Percentiles rank a stretch among this genome's conserved stretches.
Evolutionary conservation across 2,888 invertebrate species (phyloP).

Genomic region (Limnephilus marmoratus): DNA sequence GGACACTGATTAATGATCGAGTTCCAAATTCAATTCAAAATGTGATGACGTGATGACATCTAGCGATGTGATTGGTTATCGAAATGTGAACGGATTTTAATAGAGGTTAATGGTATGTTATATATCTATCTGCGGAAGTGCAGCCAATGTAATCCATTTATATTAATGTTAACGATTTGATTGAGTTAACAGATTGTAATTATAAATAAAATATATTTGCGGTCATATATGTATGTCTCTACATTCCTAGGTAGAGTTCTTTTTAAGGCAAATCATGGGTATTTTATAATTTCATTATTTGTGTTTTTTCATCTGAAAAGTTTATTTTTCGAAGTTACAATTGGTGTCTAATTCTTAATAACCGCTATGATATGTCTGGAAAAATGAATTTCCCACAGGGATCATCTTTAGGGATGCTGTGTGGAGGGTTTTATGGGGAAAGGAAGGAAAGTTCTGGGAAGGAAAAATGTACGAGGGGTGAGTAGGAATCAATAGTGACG

Average conservation of each 20-base stretch:
- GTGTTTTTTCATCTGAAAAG: no score
- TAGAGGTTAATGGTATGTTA: neutral
- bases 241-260: neutral
- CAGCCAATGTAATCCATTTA: neutral
- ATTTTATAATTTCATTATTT: no score
- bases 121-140: neutral
- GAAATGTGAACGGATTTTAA: conserved; percentile 7
- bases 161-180: neutral
- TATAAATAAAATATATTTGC: neutral
- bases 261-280: no score
- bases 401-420: no score
- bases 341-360: no score
- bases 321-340: no score
- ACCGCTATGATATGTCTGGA: no score
- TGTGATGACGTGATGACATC: conserved; percentile 54
- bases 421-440: no score
- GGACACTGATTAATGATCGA: conserved; percentile 56
- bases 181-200: neutral
- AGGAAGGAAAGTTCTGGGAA: no score
- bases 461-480: no score
- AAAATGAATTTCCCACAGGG: no score
- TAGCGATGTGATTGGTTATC: conserved; percentile 32
- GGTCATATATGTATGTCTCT: neutral
- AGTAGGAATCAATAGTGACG: no score
- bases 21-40: conserved; percentile 35